Conservation (phyloP, 2,797 vertebrate species). For the Chaetodon trifasciatus region DNA sequence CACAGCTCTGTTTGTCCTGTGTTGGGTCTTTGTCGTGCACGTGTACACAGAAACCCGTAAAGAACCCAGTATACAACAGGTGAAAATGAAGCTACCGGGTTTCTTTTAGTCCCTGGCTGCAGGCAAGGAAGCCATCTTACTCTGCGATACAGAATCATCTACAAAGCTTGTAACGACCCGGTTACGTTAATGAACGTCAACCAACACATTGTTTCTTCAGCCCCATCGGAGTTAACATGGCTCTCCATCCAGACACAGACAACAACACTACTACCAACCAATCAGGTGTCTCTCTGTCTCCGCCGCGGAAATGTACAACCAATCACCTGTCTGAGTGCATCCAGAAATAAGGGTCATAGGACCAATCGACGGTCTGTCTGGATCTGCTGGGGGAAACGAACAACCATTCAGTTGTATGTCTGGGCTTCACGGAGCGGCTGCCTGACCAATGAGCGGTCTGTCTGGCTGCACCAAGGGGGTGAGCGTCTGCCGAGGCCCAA, state of each 20-base stretch:
- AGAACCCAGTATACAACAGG: neutral
- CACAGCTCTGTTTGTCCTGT: conserved; percentile 18
- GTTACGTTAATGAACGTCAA: conserved; percentile 1
- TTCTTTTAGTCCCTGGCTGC: neutral
- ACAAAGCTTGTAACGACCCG: rapidly evolving
- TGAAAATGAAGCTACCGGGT: neutral
- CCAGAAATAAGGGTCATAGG: neutral
- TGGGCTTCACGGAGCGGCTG: conserved; percentile 57
- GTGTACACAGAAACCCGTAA: neutral
- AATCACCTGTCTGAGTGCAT: conserved; percentile 42
- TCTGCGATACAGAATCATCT: too few species aligned
- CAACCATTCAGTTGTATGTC: conserved; percentile 66
- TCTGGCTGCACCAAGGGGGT: conserved; percentile 74
- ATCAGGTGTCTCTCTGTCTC: conserved; percentile 69
- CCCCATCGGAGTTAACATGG: conserved; percentile 61
- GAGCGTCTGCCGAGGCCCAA: conserved; percentile 86
- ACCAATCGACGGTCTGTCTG: conserved; percentile 64
- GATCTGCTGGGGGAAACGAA: conserved; percentile 17
- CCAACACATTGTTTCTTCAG: conserved; percentile 54
- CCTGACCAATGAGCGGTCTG: conserved; percentile 65
- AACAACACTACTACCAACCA: conserved; percentile 85
- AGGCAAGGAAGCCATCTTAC: neutral
- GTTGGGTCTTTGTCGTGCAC: conserved; percentile 59
- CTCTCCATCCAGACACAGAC: conserved; percentile 86
- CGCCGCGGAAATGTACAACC: conserved; percentile 70